Base-by-base conservation (phyloP, 2,113 vertebrate species). In the Choloepus hoffmanni region DNA sequence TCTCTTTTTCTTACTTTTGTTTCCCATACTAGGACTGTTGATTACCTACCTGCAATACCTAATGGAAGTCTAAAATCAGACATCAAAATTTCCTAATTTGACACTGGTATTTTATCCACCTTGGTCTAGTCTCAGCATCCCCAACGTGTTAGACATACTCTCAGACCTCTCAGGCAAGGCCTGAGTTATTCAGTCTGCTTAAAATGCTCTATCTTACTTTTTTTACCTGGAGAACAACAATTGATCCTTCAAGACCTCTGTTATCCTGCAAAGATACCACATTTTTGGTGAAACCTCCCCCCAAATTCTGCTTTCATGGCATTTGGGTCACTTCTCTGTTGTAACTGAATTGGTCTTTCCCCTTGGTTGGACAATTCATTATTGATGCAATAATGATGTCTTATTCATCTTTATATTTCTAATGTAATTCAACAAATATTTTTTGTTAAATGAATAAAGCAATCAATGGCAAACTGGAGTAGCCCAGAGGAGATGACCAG, bases 321-420 rank as follows among this genome's bases (percentile, higher is more conserved):
- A 87, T 82, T 74, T 58, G 48, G 16, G 36, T 48, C 58, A 82
- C 36, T n/a, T 74, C 7, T 48, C 36, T 43, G 30, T 58, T 81
- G 48, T 74, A 33, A 6, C 81, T 86, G 50, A 91, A 81, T 40
- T 76, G 33, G 8, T 67, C 58, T 67, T 92, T 76, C 18, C 26
- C 48, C 16, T 18, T 81, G 33, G 18, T 53, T 86, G 23, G 19
- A 55, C 26, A 60, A 15, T 74, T 73, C 40, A 58, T 72, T 70
- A 63, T n/a, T 72, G 23, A 81, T 40, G n/a, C 8, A 67, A 88
- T 36, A 82, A 40, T 45, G 9, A 79, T 40, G 2, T 28, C 76
- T n/a, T 87, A 87, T n/a, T 50, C 28, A 87, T 92, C 40, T 87
- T 82, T 65, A 7, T 79, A 60, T 72, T 90, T 86, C 30, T 82